Conservation (phyloP, 1,140 invertebrate species). For the Piezodorus guildinii region DNA sequence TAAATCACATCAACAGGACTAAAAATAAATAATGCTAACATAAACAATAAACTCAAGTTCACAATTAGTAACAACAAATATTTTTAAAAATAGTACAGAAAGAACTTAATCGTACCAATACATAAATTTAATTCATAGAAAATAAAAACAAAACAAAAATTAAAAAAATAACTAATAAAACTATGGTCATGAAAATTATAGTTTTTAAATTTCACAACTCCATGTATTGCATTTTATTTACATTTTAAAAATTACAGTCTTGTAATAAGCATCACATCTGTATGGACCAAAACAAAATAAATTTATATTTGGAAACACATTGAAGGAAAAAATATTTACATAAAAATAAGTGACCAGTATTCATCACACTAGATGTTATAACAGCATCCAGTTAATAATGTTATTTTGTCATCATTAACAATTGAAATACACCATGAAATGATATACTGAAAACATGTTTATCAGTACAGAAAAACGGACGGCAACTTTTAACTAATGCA, state of each 20-base stretch:
- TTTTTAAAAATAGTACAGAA: neutral
- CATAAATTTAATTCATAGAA: neutral
- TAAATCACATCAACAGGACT: slow-evolving; percentile 11
- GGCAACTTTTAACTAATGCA: slow-evolving; percentile 1
- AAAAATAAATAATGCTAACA: slow-evolving; percentile 6
- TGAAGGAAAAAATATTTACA: neutral
- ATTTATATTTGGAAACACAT: neutral
- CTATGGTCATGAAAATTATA: too few species aligned
- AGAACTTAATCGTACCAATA: too few species aligned
- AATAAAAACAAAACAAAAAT: neutral
- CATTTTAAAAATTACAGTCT: slow-evolving; percentile 11
- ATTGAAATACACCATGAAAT: too few species aligned
- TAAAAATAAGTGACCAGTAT: slow-evolving; percentile 3
- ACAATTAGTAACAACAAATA: neutral
- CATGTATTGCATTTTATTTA: slow-evolving; percentile 2
- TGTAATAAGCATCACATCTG: slow-evolving; percentile 8
- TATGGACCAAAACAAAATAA: neutral
- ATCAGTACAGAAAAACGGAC: neutral
- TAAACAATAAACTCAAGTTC: neutral
- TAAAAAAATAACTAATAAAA: too few species aligned
- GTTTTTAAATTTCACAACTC: too few species aligned
- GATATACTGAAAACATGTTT: too few species aligned
- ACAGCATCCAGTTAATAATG: too few species aligned
- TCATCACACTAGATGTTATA: neutral
- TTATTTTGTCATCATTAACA: too few species aligned